Evolutionary conservation across 1,140 invertebrate genomes (phyloP).

Genomic region (Ridgeia piscesae): DNA sequence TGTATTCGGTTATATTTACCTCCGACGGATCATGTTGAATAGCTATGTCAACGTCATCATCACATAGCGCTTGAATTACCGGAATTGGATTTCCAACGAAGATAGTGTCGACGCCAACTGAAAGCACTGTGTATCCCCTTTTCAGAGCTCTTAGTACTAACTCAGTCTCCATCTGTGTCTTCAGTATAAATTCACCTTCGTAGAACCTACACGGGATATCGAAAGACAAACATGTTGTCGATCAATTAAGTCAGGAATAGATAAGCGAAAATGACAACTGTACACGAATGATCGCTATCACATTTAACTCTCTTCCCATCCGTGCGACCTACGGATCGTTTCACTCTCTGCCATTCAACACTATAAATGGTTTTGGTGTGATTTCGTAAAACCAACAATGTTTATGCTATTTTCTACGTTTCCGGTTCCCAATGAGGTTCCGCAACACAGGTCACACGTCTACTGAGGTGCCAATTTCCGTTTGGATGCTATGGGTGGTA

Average conservation of each 20-base stretch:
- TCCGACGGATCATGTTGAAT: constrained; percentile 9
- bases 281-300: no score
- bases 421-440: no score
- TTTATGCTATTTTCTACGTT: no score
- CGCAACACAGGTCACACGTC: no score
- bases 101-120: constrained; percentile 15
- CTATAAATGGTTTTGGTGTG: neutral
- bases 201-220: neutral
- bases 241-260: neutral
- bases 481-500: no score
- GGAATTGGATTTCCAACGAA: constrained; percentile 16
- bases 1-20: neutral
- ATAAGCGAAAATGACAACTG: neutral
- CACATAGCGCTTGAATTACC: neutral
- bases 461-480: no score
- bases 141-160: constrained; percentile 10
- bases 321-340: no score
- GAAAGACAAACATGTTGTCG: neutral
- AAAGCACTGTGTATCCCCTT: neutral
- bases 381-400: no score
- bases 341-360: neutral
- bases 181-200: neutral
- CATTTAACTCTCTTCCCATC: neutral
- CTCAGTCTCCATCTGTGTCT: constrained; percentile 19
- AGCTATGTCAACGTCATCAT: neutral